phyloP scores from a whole-genome alignment of 1,140 invertebrate genomes.

The Elysia chlorotica region DNA sequence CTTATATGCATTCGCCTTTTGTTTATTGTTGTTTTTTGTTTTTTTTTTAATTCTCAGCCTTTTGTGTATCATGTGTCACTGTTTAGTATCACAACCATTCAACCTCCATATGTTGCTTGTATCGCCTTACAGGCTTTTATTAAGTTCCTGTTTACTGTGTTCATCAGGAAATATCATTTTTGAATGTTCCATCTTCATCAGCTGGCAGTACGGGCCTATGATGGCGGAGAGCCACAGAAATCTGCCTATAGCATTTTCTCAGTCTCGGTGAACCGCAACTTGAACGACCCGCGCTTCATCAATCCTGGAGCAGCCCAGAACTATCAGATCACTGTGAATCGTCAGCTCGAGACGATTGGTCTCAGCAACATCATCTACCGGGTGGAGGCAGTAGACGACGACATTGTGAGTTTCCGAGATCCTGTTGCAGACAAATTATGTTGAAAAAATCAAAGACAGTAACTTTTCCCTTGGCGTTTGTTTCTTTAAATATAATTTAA shows the following conservation, averaged over 20 bases:
- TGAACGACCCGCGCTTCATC: constrained; percentile 73
- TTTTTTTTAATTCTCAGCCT: no score
- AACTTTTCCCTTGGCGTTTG: no score
- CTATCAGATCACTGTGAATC: constrained; percentile 18
- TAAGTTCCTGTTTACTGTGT: no score
- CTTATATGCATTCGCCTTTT: no score
- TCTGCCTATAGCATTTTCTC: constrained; percentile 64
- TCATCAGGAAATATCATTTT: neutral
- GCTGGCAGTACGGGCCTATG: constrained; percentile 32
- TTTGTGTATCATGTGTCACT: no score
- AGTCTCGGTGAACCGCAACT: constrained; percentile 82
- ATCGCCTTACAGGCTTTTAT: no score
- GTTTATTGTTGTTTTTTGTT: no score
- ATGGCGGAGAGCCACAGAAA: constrained; percentile 27
- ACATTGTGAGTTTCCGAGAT: constrained; percentile 18
- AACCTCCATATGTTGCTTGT: no score
- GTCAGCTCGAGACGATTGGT: constrained; percentile 35
- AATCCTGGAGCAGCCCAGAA: constrained; percentile 8
- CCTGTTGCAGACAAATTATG: neutral
- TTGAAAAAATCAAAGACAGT: no score
- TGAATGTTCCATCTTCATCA: constrained; percentile 3
- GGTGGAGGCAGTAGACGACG: constrained; percentile 30
- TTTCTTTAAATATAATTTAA: no score
- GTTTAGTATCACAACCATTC: no score
- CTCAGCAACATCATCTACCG: constrained; percentile 27